phyloP scores from a whole-genome alignment of 2,797 vertebrate species.

The Odontamblyopus lacepedii region DNA sequence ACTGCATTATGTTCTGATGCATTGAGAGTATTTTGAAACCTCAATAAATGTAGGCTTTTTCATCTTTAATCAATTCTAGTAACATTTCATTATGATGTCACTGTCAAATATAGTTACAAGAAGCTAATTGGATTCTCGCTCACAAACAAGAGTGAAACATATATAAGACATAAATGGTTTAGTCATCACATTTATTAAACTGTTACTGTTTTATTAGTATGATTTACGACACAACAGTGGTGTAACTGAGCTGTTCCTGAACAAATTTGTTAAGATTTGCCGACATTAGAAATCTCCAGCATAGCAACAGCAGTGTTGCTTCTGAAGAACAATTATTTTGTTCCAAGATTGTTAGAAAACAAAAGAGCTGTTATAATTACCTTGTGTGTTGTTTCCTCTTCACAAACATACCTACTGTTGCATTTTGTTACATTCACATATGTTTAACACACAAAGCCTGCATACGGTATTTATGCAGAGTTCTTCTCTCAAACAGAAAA shows the following conservation, averaged over 20 bases:
- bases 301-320: background rate
- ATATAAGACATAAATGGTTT: background rate
- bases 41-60: background rate
- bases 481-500: no score
- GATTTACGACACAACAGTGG: background rate
- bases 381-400: no score
- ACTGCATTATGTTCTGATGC: slow-evolving; percentile 22
- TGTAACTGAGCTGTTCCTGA: background rate
- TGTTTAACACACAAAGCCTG: no score
- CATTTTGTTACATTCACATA: no score
- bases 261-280: background rate
- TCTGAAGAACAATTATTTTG: background rate
- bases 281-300: background rate
- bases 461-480: no score
- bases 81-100: background rate
- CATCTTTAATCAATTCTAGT: background rate
- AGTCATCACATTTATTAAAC: background rate
- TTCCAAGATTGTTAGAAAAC: background rate
- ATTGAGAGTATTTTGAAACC: background rate
- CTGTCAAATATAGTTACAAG: no score
- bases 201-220: background rate
- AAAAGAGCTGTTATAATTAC: background rate
- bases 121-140: no score
- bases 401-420: no score
- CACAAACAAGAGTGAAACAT: no score